Percentiles rank a stretch among this genome's conserved stretches.
Conservation (phyloP, 2,888 invertebrate species). For the Ectropis crepuscularia region DNA sequence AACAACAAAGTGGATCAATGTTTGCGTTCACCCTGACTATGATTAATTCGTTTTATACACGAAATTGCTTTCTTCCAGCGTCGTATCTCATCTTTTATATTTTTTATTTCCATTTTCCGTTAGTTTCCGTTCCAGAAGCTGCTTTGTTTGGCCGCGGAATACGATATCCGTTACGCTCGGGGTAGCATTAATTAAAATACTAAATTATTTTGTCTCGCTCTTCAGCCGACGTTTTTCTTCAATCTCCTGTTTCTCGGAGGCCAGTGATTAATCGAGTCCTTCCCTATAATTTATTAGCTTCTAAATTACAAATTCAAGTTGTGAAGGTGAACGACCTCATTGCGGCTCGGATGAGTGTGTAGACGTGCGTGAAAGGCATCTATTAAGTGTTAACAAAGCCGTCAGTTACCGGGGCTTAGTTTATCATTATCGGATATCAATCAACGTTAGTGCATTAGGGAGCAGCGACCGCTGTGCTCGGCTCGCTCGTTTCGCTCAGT, state of each 20-base stretch:
- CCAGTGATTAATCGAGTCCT: constrained; percentile 45
- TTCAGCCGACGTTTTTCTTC: constrained; percentile 27
- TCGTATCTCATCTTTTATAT: constrained; percentile 13
- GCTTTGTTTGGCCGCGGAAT: constrained; percentile 41
- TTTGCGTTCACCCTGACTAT: constrained; percentile 28
- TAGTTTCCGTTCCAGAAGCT: constrained; percentile 26
- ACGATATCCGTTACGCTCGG: constrained; percentile 42
- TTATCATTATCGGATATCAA: constrained; percentile 67
- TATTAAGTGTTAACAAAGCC: constrained; percentile 35
- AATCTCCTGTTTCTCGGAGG: constrained; percentile 43
- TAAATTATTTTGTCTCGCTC: constrained; percentile 42
- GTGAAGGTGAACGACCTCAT: constrained; percentile 33
- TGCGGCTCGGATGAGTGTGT: constrained; percentile 26
- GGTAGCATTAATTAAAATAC: constrained; percentile 50
- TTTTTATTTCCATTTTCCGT: constrained; percentile 31
- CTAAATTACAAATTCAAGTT: constrained; percentile 24
- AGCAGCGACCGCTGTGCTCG: constrained; percentile 46
- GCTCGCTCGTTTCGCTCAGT: constrained; percentile 59
- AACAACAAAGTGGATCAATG: constrained; percentile 35
- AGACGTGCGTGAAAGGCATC: constrained; percentile 34
- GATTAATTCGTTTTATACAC: constrained; percentile 19
- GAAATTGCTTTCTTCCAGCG: constrained; percentile 25
- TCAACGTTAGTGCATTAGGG: constrained; percentile 69
- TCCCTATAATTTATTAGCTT: constrained; percentile 24
- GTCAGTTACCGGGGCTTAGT: constrained; percentile 41